Evolutionary conservation across 1,140 invertebrate species (phyloP).

Genomic region (Sipha flava): DNA sequence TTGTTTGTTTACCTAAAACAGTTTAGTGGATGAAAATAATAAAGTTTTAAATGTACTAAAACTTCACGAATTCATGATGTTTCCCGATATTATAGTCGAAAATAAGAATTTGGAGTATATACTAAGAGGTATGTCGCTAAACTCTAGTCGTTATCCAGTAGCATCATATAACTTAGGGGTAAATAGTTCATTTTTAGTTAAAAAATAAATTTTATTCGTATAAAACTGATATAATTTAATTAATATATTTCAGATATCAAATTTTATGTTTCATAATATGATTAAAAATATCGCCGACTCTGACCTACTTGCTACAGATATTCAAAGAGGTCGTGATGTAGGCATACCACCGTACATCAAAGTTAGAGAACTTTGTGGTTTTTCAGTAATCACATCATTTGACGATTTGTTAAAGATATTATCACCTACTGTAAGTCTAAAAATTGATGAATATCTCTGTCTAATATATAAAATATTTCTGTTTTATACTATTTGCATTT

Average conservation of each 20-base stretch:
- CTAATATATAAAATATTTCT: not conserved
- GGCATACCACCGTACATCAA: slow-evolving; percentile 73
- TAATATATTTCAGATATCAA: not conserved
- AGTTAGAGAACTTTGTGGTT: slow-evolving; percentile 65
- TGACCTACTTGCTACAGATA: slow-evolving; percentile 76
- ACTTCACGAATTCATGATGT: not conserved
- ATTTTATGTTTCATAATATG: slow-evolving; percentile 47
- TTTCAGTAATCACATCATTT: slow-evolving; percentile 56
- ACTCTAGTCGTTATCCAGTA: not conserved
- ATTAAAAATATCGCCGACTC: slow-evolving; percentile 58
- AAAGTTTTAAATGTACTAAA: not conserved
- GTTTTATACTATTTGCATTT: too few relatives aligned
- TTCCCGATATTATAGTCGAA: not conserved
- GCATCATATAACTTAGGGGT: not conserved
- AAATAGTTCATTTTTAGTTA: not conserved
- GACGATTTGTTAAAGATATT: slow-evolving; percentile 31
- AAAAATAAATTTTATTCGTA: not conserved
- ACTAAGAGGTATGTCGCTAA: not conserved
- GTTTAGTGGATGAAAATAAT: not conserved
- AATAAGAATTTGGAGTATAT: not conserved
- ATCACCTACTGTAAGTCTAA: slow-evolving; percentile 7
- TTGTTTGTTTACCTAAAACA: not conserved
- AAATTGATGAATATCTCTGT: not conserved
- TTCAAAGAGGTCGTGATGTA: slow-evolving; percentile 82
- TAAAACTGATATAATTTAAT: not conserved